A percentile compares a stretch with the other conserved stretches of the same genome.
These are phyloP conservation scores for Amblyteles armatorius DNA, from an alignment of 2,888 invertebrate genomes.

Conservation along the genomic window DNA sequence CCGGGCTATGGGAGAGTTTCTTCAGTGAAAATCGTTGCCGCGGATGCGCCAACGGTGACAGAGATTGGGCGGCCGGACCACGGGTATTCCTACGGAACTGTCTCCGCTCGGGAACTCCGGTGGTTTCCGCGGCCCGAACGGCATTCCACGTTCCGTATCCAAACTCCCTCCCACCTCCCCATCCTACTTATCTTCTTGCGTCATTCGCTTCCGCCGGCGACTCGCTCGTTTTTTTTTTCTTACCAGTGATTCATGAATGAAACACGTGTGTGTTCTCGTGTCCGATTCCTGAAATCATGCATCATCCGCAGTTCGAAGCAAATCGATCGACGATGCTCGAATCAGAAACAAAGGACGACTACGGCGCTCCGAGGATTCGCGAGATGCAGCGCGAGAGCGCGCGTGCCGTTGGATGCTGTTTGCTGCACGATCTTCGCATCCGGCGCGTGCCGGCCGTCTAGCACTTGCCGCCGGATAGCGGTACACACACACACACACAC, in stretches of 20 bases:
- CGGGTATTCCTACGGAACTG: constrained; percentile 47
- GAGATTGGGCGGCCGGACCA: constrained; percentile 29
- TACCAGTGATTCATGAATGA: background rate
- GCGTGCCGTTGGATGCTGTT: constrained; percentile 11
- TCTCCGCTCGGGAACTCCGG: constrained; percentile 34
- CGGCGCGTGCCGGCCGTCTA: constrained; percentile 54
- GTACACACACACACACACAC: background rate
- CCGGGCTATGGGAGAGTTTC: constrained; percentile 45
- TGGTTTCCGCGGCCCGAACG: constrained; percentile 35
- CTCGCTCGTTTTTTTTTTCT: background rate
- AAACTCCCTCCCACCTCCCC: background rate
- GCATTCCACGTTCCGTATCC: constrained; percentile 43
- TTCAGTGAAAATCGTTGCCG: constrained; percentile 36
- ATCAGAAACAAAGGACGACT: background rate
- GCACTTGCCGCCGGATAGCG: constrained; percentile 21
- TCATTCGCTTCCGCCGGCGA: background rate
- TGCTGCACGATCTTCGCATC: constrained; percentile 41
- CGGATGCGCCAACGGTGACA: constrained; percentile 4
- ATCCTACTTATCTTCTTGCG: background rate
- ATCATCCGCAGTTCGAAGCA: background rate
- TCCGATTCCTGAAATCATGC: background rate
- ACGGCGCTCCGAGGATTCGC: background rate
- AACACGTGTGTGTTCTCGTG: background rate
- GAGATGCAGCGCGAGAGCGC: background rate
- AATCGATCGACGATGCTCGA: background rate